These are phyloP conservation scores for Ailuropoda melanoleuca DNA, from an alignment of 2,113 vertebrate species.

Conservation along the genomic window DNA sequence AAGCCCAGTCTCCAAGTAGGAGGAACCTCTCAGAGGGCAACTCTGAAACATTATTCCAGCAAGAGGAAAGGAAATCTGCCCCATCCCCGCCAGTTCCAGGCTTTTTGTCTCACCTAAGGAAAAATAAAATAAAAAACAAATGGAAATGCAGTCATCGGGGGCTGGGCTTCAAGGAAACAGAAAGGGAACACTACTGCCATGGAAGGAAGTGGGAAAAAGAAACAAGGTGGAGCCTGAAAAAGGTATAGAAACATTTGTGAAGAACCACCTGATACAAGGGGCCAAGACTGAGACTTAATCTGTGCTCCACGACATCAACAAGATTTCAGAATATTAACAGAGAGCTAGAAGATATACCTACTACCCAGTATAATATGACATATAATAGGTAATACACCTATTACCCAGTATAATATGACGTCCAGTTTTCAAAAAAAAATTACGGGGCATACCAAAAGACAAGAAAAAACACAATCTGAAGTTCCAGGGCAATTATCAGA, in stretches of 20 bases:
- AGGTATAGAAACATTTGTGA: neutral
- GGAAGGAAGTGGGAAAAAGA: neutral
- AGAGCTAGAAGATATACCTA: too few relatives aligned
- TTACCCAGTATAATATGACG: neutral
- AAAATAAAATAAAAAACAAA: neutral
- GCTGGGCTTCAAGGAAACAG: neutral
- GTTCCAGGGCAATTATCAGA: neutral
- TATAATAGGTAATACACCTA: too few relatives aligned
- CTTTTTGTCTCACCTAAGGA: neutral
- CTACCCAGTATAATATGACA: too few relatives aligned
- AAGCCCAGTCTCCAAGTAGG: neutral
- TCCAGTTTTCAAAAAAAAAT: neutral
- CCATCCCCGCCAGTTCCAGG: neutral
- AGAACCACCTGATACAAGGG: neutral
- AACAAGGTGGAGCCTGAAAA: neutral
- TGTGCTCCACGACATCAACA: neutral
- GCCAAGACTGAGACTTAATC: neutral
- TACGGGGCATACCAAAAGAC: neutral
- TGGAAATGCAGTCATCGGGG: neutral
- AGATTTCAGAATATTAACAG: neutral
- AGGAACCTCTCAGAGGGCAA: neutral
- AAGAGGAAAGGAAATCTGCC: neutral
- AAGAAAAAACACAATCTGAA: neutral
- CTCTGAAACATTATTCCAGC: neutral
- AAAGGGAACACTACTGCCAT: neutral